Evolutionary conservation across 2,888 invertebrate genomes (phyloP), one percentile per base, ranked within the genome.

Genomic region (Xestia rhomboidea): DNA sequence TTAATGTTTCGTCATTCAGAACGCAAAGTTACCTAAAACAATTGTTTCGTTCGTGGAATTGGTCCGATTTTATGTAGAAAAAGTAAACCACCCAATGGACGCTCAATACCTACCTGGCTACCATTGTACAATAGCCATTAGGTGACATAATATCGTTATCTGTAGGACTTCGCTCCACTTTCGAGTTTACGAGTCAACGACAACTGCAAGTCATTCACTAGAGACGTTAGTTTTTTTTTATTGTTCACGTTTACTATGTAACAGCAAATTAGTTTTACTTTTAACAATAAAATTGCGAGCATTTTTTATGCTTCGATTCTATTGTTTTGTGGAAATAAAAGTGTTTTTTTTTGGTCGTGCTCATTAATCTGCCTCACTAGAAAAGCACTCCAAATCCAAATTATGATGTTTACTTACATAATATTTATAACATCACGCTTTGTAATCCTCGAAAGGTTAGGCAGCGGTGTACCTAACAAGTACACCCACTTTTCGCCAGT

Each of bases 121-220:
- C 15, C 46, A 41, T 41, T 72, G 71, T 77, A 38, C 60, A 67
- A 54, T 0, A 70, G 34, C 30, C 60, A 79, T 68, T 67, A 75
- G 30, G 69, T 68, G 84, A 81, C 71, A 82, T 84, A 81, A 84
- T 67, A 57, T 69, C n/a, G 41, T 81, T 64, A 84, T 84, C 84
- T 46, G 41, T 57, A 30, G 62, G 69, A 69, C 24, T 81, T 71
- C 38, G 82, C 5, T 81, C 83, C 18, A 83, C 83, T 85, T 83
- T 67, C 27, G 67, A 64, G 60, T 82, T 85, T 74, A 78, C 83
- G 66, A 85, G 81, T 49, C 24, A 8, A 49, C 70, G 60, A 66
- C 49, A 44, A 38, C 27, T 66, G 72, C 85, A 75, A 70, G 70
- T 84, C 67, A 83, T 70, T 82, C 41, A 70, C 30, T 69, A 51